A percentile compares a stretch with the other conserved stretches of the same genome.
phyloP scores from a whole-genome alignment of 2,113 vertebrate species.

The Electrona antarctica region DNA sequence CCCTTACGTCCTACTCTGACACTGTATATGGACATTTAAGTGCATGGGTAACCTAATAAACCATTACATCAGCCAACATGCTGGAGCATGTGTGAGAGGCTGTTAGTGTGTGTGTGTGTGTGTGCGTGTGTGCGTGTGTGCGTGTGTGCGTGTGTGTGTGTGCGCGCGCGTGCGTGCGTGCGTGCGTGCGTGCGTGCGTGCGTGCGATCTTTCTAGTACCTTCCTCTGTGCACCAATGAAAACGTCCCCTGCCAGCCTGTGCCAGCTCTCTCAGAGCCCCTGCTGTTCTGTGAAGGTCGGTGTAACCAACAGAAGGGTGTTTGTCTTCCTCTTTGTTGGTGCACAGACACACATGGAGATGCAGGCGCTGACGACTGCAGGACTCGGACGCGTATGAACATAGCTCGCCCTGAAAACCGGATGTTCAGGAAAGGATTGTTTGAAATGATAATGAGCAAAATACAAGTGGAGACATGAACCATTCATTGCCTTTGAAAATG shows the following conservation, averaged over 20 bases:
- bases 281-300: conserved; percentile 59
- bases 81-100: neutral
- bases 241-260: conserved; percentile 68
- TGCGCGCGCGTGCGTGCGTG: neutral
- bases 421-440: no score
- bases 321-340: conserved; percentile 29
- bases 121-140: neutral
- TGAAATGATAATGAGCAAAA: no score
- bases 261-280: conserved; percentile 64
- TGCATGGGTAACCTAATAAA: no score
- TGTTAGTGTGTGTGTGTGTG: neutral
- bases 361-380: conserved; percentile 69
- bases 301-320: conserved; percentile 53
- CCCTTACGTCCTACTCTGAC: no score
- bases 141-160: neutral
- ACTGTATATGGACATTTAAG: no score
- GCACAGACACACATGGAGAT: conserved; percentile 82
- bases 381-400: conserved; percentile 76
- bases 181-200: neutral
- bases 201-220: conserved; percentile 60
- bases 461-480: no score
- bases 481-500: no score
- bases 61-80: no score
- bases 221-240: conserved; percentile 85
- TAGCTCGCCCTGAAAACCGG: conserved; percentile 42